Base-by-base conservation (phyloP, 2,888 invertebrate species). In the Rhagonycha fulva region DNA sequence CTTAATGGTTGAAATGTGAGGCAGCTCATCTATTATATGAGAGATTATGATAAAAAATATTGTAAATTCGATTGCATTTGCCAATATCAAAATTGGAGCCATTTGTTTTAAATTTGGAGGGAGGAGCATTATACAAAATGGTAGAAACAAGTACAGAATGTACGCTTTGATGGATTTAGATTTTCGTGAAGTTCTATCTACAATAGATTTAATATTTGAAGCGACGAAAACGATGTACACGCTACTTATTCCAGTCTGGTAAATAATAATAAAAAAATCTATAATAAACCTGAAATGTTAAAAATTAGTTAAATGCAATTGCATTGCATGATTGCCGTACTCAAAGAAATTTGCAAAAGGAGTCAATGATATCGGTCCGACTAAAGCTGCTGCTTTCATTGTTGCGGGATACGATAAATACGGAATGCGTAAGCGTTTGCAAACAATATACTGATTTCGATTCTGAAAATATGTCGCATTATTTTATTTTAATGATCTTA, bases 211-310 rank as follows among this genome's bases (percentile, higher is more conserved):
- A 2, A 87, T 70, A 77, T 88, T 88, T 11, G 84, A 84, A 4
- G 86, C 87, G 1, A 87, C 87, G 87, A 98, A 99, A 0, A 98
- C 95, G 24, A 97, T 94, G 87, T 99, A 99, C 2, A 98, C 98
- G 87, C 98, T 97, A 87, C 98, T 98, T 70, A 97, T 96, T 68
- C 99, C 99, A 83, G 98, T 90, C 87, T 99, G 98, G 83, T 98
- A 98, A 74, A 97, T 90, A 79, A 98, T 86, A 3, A 95, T 89
- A 84, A 95, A 95, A 0, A 89, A 88, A 84, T 95, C 95, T 24
- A 94, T 92, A 9, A 94, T 87, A 80, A 92, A 91, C 74, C 95
- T 95, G 89, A n/a, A 88, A 86, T 85, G 87, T 82, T 86, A 87
- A 4, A 87, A 32, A 12, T 9, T 9, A 19, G 60, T 72, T 30